phyloP scores from a whole-genome alignment of 2,888 invertebrate genomes.

The Julus scandinavius region DNA sequence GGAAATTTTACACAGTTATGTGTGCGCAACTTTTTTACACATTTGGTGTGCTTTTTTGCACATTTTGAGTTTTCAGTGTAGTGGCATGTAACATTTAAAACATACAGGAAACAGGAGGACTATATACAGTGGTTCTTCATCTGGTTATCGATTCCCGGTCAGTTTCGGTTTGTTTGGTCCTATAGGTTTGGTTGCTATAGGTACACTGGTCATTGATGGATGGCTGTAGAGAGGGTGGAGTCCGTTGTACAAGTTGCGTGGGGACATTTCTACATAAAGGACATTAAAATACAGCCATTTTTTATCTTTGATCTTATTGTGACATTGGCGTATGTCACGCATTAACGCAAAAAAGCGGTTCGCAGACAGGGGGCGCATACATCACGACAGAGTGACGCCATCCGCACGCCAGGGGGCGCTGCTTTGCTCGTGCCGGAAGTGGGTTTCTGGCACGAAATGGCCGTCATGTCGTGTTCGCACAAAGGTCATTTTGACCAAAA shows the following conservation, averaged over 20 bases:
- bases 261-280: background rate
- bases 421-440: background rate
- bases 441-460: background rate
- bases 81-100: too few species aligned
- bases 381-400: background rate
- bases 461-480: background rate
- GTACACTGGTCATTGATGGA: background rate
- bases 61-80: too few species aligned
- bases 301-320: slow-evolving; percentile 17
- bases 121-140: background rate
- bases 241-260: background rate
- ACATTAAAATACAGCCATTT: slow-evolving; percentile 7
- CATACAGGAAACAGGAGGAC: background rate
- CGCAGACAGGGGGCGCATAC: slow-evolving; percentile 25
- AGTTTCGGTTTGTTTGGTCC: background rate
- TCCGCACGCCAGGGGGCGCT: background rate
- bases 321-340: background rate
- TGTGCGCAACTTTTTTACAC: too few species aligned
- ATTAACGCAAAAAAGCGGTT: background rate
- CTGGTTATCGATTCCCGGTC: background rate
- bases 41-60: too few species aligned
- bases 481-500: too few species aligned
- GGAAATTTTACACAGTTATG: too few species aligned
- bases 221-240: background rate
- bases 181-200: slow-evolving; percentile 1